Evolutionary conservation across 2,888 invertebrate genomes (phyloP).

Genomic region (Mactromeris polynyma): DNA sequence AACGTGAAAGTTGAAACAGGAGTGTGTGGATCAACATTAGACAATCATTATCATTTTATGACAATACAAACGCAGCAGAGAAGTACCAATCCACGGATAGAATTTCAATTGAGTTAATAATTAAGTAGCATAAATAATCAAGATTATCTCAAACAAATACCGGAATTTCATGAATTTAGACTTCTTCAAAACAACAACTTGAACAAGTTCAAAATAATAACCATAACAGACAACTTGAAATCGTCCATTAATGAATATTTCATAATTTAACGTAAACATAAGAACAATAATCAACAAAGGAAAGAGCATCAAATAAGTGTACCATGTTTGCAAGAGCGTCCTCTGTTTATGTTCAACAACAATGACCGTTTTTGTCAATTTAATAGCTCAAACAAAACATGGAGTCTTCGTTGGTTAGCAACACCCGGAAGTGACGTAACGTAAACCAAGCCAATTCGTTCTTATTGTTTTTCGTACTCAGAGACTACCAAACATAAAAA

Average conservation of each 20-base stretch:
- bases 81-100: background rate
- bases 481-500: no score
- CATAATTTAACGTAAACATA: background rate
- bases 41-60: no score
- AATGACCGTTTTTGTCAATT: background rate
- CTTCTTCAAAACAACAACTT: background rate
- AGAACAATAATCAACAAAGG: background rate
- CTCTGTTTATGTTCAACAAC: background rate
- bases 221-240: background rate
- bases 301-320: background rate
- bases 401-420: constrained; percentile 57
- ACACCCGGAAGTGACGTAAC: constrained; percentile 61
- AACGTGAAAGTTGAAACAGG: no score
- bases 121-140: no score
- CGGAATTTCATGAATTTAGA: no score
- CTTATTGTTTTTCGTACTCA: background rate
- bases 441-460: background rate
- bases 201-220: background rate
- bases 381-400: constrained; percentile 31
- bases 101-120: no score
- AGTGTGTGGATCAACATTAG: no score
- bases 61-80: background rate
- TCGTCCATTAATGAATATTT: background rate
- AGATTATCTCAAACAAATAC: no score
- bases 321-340: constrained; percentile 12